Percentiles rank a stretch among this genome's conserved stretches.
Evolutionary conservation across 2,113 vertebrate genomes (phyloP).

Genomic region (Patagioenas fasciata): DNA sequence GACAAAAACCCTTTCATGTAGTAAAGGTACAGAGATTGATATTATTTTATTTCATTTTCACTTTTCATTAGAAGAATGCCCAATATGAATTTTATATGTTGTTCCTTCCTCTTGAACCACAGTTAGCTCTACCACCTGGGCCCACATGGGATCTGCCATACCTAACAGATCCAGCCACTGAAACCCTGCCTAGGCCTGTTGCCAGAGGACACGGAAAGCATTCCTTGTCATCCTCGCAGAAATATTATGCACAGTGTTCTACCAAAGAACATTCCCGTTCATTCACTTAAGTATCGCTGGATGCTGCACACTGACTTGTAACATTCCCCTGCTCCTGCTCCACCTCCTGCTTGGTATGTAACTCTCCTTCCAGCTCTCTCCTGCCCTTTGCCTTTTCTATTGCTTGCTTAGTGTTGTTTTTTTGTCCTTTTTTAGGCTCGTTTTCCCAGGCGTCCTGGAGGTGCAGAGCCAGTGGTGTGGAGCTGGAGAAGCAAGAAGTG

Average conservation of each 20-base stretch:
- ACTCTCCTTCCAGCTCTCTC: neutral
- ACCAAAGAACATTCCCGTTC: neutral
- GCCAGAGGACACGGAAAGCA: neutral
- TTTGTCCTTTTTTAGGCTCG: neutral
- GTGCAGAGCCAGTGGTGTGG: neutral
- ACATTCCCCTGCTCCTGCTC: neutral
- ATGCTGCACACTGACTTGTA: neutral
- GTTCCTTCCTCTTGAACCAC: neutral
- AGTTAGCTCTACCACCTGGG: neutral
- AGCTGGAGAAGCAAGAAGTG: neutral
- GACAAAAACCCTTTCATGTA: neutral
- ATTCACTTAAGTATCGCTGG: neutral
- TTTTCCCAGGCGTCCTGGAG: neutral
- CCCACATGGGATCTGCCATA: neutral
- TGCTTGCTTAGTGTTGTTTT: neutral
- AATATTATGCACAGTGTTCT: neutral
- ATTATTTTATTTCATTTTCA: neutral
- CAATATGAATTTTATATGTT: neutral
- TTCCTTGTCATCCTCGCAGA: neutral
- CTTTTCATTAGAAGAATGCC: rapidly evolving
- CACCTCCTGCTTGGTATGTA: neutral
- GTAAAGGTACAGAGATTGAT: neutral
- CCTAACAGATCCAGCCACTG: neutral
- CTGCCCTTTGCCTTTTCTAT: neutral
- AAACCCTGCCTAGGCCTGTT: neutral